phyloP scores from a whole-genome alignment of 2,797 vertebrate species.

The Falco concolor region DNA sequence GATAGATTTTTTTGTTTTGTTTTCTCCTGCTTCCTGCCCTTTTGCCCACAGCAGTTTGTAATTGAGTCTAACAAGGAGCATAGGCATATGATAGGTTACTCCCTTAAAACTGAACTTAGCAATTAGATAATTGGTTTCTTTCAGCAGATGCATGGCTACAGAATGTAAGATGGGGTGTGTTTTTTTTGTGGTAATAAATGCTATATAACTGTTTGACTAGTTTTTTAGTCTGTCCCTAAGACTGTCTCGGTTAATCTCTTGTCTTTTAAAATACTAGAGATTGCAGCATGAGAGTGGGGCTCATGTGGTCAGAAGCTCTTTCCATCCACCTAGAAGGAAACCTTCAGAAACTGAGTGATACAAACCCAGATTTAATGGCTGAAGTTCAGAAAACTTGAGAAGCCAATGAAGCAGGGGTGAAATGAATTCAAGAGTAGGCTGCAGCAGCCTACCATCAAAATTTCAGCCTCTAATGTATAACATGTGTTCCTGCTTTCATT shows the following conservation, averaged over 20 bases:
- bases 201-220: neutral
- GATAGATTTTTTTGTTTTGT: neutral
- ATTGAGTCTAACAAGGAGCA: neutral
- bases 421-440: conserved; percentile 12
- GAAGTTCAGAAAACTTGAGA: conserved; percentile 3
- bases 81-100: neutral
- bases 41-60: neutral
- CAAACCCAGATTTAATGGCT: neutral
- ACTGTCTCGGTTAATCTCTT: neutral
- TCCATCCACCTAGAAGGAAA: neutral
- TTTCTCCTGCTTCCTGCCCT: neutral
- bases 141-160: neutral
- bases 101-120: neutral
- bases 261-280: neutral
- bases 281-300: neutral
- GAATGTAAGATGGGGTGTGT: neutral
- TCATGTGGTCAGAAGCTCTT: neutral
- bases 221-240: neutral
- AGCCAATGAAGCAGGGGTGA: neutral
- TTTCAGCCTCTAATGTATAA: conserved; percentile 37
- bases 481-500: conserved; percentile 24
- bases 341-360: neutral
- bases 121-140: neutral
- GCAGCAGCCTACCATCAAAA: conserved; percentile 20
- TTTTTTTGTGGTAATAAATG: neutral